Evolutionary conservation across 2,888 invertebrate genomes (phyloP), one percentile per base, ranked within the genome.

Genomic region (Latrodectus hesperus): DNA sequence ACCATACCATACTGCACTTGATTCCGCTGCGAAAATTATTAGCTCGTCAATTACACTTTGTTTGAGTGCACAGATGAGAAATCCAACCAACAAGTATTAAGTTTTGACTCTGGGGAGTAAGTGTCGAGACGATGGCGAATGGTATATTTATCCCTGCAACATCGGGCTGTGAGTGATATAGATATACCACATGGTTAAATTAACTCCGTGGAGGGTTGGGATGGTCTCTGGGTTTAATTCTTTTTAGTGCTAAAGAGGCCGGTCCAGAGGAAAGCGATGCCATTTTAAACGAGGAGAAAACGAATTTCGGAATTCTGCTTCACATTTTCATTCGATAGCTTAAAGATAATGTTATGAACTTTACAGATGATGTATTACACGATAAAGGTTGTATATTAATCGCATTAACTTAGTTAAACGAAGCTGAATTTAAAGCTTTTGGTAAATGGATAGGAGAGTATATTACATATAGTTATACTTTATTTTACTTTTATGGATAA

Each of bases 31-130:
- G 76, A 82, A 77, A 77, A 76, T 81, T 80, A 87, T 87, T 87
- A 87, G 86, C 86, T 87, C 86, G 75, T 87, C 81, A 81, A 87
- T 87, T 87, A 86, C 85, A 80, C 85, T 86, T 80, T 80, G 80
- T 80, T 86, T 86, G 85, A 80, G 86, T 76, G 86, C 76, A 64
- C 68, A 38, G 74, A 60, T 68, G 49, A 60, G 79, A 81, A 86
- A 81, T 86, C 86, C 64, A 87, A 77, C 86, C 86, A 87, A 87
- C 86, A 87, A 87, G 86, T 87, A 71, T 87, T 55, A 71, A 77
- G 77, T 87, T 73, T 49, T 81, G 72, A 70, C 85, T 71, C 79
- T 22, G 17, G 85, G 85, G 76, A 84, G 67, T 55, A 65, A 14
- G 26, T 55, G 67, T 64, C 52, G 72, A 65, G 73, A 49, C 49